Percentiles rank a stretch among this genome's conserved stretches.
Conservation (phyloP, 2,888 invertebrate genomes). For the Miltochrista miniata region DNA sequence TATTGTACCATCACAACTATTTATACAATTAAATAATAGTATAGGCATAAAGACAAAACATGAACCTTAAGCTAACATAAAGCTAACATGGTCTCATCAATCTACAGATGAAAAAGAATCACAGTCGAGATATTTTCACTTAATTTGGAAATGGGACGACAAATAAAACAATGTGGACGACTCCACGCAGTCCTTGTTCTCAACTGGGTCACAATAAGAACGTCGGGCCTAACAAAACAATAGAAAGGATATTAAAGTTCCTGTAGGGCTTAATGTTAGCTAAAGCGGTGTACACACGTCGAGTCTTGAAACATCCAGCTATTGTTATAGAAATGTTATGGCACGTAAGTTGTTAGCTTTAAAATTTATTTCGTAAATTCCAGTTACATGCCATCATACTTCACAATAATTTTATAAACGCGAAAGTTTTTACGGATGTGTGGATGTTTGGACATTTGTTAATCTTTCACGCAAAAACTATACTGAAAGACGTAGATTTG, state of each 20-base stretch:
- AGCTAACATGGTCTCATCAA: neutral
- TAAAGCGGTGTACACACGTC: conserved; percentile 23
- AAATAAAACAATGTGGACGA: conserved; percentile 17
- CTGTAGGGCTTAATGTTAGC: conserved; percentile 17
- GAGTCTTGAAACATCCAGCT: conserved; percentile 12
- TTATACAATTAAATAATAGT: neutral
- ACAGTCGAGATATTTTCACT: conserved; percentile 3
- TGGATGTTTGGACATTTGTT: too few species aligned
- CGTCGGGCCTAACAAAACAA: conserved; percentile 16
- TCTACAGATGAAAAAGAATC: neutral
- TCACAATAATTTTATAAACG: too few species aligned
- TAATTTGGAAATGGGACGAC: neutral
- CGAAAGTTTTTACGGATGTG: too few species aligned
- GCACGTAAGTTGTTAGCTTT: too few species aligned
- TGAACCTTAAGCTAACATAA: neutral
- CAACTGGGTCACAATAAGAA: conserved; percentile 18
- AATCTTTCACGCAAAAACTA: too few species aligned
- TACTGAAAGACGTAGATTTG: too few species aligned
- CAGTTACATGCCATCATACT: too few species aligned
- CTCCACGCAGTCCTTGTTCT: conserved; percentile 18
- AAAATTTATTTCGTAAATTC: too few species aligned
- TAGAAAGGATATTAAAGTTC: conserved; percentile 22
- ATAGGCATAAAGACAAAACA: neutral
- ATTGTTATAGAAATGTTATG: neutral
- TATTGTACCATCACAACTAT: too few species aligned